phyloP scores from a whole-genome alignment of 92 coral and sea anemone genomes.

The Montipora capitata region DNA sequence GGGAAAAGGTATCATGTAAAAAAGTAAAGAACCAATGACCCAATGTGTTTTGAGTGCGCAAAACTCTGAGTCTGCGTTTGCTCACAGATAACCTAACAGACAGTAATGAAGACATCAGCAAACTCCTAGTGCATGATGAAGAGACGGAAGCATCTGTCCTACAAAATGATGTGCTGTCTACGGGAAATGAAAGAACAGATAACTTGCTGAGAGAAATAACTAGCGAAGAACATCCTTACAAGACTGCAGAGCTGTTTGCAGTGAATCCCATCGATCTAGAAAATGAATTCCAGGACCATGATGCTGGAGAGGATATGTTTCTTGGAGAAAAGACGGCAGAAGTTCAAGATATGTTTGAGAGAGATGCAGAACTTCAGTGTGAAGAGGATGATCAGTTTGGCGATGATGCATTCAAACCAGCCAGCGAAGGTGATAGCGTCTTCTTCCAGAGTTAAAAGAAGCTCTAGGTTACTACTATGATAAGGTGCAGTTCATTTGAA shows the following conservation, averaged over 20 bases:
- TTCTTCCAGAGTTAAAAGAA: background rate
- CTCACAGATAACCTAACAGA: slow-evolving; percentile 73
- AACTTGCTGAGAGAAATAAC: slow-evolving; percentile 61
- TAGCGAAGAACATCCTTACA: slow-evolving; percentile 29
- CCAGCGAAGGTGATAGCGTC: slow-evolving; percentile 66
- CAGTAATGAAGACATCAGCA: slow-evolving; percentile 88
- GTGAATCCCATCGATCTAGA: slow-evolving; percentile 47
- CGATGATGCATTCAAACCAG: slow-evolving; percentile 79
- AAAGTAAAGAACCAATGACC: no score
- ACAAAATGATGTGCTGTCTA: slow-evolving; percentile 45
- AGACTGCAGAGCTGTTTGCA: slow-evolving; percentile 32
- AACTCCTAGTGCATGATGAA: slow-evolving; percentile 81
- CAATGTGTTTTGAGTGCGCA: no score
- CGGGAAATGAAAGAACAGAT: slow-evolving; percentile 56
- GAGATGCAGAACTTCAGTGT: slow-evolving; percentile 32
- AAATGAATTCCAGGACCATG: slow-evolving; percentile 41
- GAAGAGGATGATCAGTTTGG: slow-evolving; percentile 74
- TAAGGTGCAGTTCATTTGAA: no score
- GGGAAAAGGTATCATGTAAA: no score
- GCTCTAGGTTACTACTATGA: no score
- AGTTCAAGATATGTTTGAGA: slow-evolving; percentile 20
- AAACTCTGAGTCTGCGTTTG: background rate
- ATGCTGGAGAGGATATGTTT: background rate
- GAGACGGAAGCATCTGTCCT: slow-evolving; percentile 53
- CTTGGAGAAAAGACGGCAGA: slow-evolving; percentile 26